Evolutionary conservation across 2,797 vertebrate genomes (phyloP).

Genomic region (Platyrinchus mystaceus): DNA sequence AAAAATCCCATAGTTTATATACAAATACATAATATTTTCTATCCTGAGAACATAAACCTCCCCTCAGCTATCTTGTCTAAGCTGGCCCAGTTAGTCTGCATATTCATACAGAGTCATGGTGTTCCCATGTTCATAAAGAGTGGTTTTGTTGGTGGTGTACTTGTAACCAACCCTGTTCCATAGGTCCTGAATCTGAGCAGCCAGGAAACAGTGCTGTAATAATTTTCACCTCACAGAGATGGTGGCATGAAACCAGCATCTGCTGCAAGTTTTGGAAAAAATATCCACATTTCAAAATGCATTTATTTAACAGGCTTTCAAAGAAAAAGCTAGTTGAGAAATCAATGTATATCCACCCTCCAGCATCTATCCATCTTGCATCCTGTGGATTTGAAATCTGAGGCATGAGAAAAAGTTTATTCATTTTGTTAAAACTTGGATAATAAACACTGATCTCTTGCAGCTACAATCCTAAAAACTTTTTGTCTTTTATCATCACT

Average conservation of each 20-base stretch:
- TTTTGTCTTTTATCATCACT: background rate
- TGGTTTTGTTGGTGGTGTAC: background rate
- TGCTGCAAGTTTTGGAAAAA: background rate
- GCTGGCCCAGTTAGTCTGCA: background rate
- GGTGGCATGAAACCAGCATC: background rate
- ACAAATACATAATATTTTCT: background rate
- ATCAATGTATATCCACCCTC: background rate
- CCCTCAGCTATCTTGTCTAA: background rate
- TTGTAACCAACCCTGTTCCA: background rate
- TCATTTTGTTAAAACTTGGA: background rate
- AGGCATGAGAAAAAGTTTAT: background rate
- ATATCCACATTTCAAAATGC: background rate
- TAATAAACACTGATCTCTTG: conserved; percentile 12
- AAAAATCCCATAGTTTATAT: background rate
- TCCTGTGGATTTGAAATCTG: background rate
- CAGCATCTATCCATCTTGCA: background rate
- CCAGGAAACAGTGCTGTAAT: background rate
- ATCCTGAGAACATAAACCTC: background rate
- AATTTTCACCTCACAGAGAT: background rate
- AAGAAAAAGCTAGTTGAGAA: conserved; percentile 10
- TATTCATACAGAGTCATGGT: background rate
- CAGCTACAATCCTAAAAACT: background rate
- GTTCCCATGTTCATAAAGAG: background rate
- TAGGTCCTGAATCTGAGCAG: background rate
- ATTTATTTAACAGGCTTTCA: conserved; percentile 26